Percentiles rank a stretch among this genome's conserved stretches.
Evolutionary conservation across 2,888 invertebrate genomes (phyloP).

Genomic region (Rhodophaea formosa): DNA sequence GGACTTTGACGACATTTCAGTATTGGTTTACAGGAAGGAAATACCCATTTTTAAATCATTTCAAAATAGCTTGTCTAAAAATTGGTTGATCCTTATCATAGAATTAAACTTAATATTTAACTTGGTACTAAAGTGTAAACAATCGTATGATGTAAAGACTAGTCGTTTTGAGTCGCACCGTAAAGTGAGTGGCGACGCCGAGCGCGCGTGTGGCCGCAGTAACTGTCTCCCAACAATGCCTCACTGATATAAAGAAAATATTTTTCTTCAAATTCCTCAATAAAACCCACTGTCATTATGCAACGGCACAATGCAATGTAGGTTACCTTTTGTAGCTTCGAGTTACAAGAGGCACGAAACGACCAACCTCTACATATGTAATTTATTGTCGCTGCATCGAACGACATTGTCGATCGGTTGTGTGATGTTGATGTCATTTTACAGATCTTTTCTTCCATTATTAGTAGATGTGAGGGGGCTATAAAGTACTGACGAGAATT

Average conservation of each 20-base stretch:
- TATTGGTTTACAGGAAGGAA: too few relatives aligned
- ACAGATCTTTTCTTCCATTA: slow-evolving; percentile 1
- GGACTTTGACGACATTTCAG: too few relatives aligned
- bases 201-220: slow-evolving; percentile 76
- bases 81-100: too few relatives aligned
- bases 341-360: slow-evolving; percentile 35
- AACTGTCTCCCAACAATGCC: slow-evolving; percentile 72
- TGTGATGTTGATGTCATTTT: not conserved
- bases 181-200: slow-evolving; percentile 46
- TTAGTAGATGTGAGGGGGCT: not conserved
- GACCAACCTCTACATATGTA: slow-evolving; percentile 6
- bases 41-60: too few relatives aligned
- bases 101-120: too few relatives aligned
- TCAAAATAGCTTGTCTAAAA: too few relatives aligned
- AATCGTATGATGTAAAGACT: slow-evolving; percentile 53
- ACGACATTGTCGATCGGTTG: slow-evolving; percentile 7
- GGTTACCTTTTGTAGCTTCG: slow-evolving; percentile 35
- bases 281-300: slow-evolving; percentile 67
- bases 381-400: slow-evolving; percentile 12
- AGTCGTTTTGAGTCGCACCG: slow-evolving; percentile 44
- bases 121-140: slow-evolving; percentile 15
- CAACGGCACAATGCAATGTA: slow-evolving; percentile 61
- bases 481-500: not conserved
- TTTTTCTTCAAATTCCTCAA: slow-evolving; percentile 76
- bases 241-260: slow-evolving; percentile 79